These are phyloP conservation scores for Phasia obesa DNA, from an alignment of 2,888 invertebrate species.

Conservation along the genomic window DNA sequence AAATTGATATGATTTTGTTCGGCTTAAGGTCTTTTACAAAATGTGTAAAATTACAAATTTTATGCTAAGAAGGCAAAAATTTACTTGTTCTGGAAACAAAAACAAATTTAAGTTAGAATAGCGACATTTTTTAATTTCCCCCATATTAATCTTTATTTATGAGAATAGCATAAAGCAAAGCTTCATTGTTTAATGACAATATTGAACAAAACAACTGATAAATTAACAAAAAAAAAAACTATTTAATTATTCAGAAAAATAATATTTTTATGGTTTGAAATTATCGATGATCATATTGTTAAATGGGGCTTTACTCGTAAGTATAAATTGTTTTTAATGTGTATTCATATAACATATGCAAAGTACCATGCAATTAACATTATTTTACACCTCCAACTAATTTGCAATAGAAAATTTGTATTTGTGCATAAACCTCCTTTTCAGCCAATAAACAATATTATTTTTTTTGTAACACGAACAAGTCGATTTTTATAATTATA, in stretches of 20 bases:
- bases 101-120: no score
- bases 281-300: slow-evolving; percentile 20
- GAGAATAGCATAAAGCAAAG: no score
- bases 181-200: no score
- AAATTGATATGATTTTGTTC: no score
- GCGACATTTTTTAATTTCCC: no score
- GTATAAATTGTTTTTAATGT: no score
- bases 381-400: slow-evolving; percentile 57
- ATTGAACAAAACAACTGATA: no score
- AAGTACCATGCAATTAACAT: slow-evolving; percentile 47
- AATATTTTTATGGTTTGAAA: background rate
- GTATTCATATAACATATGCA: background rate
- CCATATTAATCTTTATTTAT: no score
- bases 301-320: slow-evolving; percentile 2
- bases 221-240: background rate
- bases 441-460: slow-evolving; percentile 19
- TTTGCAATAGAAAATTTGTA: slow-evolving; percentile 40
- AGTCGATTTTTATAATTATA: slow-evolving; percentile 41
- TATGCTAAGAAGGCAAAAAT: no score
- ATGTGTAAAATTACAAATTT: no score
- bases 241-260: background rate
- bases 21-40: no score
- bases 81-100: no score
- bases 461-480: slow-evolving; percentile 36
- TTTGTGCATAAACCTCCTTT: slow-evolving; percentile 43